Base-by-base conservation (phyloP, 2,797 vertebrate species). In the Taeniopygia guttata region DNA sequence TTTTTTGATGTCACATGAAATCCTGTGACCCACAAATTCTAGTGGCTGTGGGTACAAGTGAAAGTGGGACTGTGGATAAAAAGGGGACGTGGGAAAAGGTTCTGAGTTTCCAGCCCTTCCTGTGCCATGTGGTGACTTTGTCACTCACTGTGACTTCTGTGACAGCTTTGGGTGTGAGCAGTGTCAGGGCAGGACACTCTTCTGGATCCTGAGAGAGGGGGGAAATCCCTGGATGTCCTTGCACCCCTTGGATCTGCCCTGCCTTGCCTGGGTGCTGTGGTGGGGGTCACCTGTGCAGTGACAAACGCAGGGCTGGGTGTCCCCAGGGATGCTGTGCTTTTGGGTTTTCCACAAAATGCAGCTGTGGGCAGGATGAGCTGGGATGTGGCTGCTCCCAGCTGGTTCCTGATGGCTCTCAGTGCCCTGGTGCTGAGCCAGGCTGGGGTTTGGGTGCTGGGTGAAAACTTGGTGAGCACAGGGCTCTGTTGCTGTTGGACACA, bases 41-140 rank as follows among this genome's bases (percentile, higher is more conserved):
- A 45, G 25, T 49, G 36, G 48, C 46, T 1, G 2, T 16, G 43
- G 43, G 40, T 27, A 36, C 11, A 26, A 60, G 12, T 29, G 74
- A 68, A 84, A 59, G 22, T 3, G 60, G 19, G 26, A 5, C 0
- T 1, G 14, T 3, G 30, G 46, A 13, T 36, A 2, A 25, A 69
- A 58, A 48, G 17, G 56, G 22, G 19, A 38, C 0, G 0, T 13
- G 48, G 27, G 18, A 30, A 17, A 14, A 27, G 40, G 7, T 5
- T 2, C 2, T 52, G 66, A 40, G 4, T 82, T 84, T 78, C 48
- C 79, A 83, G 32, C n/a, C 55, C 51, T 69, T 34, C 22, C 64
- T 3, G 0, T 40, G 67, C 0, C 0, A 2, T 2, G 14, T 5
- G 6, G 14, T 40, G 62, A 27, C 16, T 82, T 59, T 7, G 3